Base-by-base conservation (phyloP, 2,888 invertebrate species). In the Pteria penguin region DNA sequence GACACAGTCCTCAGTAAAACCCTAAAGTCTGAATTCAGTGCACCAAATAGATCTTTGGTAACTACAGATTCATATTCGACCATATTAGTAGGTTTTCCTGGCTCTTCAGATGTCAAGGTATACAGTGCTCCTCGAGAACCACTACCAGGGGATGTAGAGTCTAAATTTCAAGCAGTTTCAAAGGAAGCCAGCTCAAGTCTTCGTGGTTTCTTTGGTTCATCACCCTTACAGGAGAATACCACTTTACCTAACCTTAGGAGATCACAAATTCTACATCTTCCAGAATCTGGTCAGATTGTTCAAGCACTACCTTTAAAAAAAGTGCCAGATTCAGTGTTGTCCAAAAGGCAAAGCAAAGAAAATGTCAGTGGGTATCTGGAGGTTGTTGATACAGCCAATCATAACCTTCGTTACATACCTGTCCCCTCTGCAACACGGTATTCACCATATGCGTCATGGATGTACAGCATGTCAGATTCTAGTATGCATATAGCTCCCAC, bases 401-500 rank as follows among this genome's bases (percentile, higher is more conserved):
- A 92, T 18, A 93, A 92, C 76, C 87, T 94, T 18, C 91, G 94
- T 69, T 94, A 94, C 84, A 88, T 94, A 27, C 93, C 94, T 0
- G 91, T 94, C 14, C 94, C 94, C 26, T 89, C 92, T 26, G 84
- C 87, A 18, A 76, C 80, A 14, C 87, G 94, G 62, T 94, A 94
- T n/a, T 92, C 93, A 1, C 92, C 93, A 1, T 90, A 93, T 69
- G 90, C 92, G 22, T 90, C 93, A 27, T 94, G 94, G 93, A 80
- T 93, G 71, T 92, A 93, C 67, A 84, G 91, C 55, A 81, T 91
- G 3, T 84, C 92, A 32, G 92, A 93, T 52, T 86, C 92, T 32
- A 92, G 93, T 57, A 82, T 94, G 31, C 90, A 93, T 33, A 84
- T 93, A 55, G 92, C 93, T 1, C 81, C 89, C 5, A 92, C 92